These are phyloP conservation scores for Hippocampus guttulatus DNA, from an alignment of 2,113 vertebrate genomes.

Conservation along the genomic window DNA sequence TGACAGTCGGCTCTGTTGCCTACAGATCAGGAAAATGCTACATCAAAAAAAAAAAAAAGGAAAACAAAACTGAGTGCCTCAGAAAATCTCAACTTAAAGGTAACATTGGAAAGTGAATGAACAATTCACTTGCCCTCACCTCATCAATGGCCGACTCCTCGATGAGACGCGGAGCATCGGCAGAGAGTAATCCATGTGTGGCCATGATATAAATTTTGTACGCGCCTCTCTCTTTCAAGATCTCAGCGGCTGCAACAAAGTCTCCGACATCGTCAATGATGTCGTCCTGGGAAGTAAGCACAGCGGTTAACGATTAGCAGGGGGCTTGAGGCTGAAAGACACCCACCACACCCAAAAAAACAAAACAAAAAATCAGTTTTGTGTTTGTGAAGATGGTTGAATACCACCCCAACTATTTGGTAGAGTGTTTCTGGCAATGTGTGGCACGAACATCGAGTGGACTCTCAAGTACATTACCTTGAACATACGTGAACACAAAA, in stretches of 20 bases:
- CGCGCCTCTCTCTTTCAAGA: slow-evolving; percentile 94
- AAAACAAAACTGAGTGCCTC: too few relatives aligned
- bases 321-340: too few relatives aligned
- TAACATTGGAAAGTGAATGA: too few relatives aligned
- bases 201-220: slow-evolving; percentile 99
- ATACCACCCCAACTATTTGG: too few relatives aligned
- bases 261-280: slow-evolving; percentile 96
- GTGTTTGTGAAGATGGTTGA: too few relatives aligned
- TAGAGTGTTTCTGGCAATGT: too few relatives aligned
- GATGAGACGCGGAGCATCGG: slow-evolving; percentile 91
- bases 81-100: too few relatives aligned
- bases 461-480: neutral
- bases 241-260: slow-evolving; percentile 95
- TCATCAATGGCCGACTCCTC: slow-evolving; percentile 94
- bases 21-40: neutral
- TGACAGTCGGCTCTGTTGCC: neutral
- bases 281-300: slow-evolving; percentile 79
- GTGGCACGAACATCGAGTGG: neutral
- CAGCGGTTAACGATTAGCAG: neutral
- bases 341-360: too few relatives aligned
- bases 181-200: slow-evolving; percentile 92
- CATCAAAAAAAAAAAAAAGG: neutral
- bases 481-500: neutral
- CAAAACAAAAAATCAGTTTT: too few relatives aligned
- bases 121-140: slow-evolving; percentile 61